Evolutionary conservation across 1,140 invertebrate species (phyloP).

Genomic region (Drosophila guanche): DNA sequence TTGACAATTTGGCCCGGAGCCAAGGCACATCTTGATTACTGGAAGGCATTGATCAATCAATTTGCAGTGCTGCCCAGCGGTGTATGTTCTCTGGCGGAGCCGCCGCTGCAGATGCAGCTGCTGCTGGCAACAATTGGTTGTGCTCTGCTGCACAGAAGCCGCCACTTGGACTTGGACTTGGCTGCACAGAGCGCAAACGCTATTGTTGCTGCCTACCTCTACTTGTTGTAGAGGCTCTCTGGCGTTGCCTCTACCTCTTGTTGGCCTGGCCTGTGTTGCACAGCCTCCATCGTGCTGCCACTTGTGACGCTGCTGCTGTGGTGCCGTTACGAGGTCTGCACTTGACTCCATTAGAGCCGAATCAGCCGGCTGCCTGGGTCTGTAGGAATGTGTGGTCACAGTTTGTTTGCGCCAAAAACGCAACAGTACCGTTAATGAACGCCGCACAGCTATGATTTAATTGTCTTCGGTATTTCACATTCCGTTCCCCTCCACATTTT

Average conservation of each 20-base stretch:
- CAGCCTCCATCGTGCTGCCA: too few species aligned
- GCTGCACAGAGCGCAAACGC: not conserved
- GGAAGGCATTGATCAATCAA: slow-evolving; percentile 74
- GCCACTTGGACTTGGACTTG: slow-evolving; percentile 31
- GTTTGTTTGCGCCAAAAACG: slow-evolving; percentile 62
- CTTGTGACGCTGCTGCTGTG: too few species aligned
- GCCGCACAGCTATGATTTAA: slow-evolving; percentile 58
- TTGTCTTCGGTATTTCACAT: slow-evolving; percentile 36
- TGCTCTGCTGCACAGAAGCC: slow-evolving; percentile 50
- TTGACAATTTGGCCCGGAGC: slow-evolving; percentile 61
- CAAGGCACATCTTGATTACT: slow-evolving; percentile 55
- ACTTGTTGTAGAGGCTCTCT: slow-evolving; percentile 7
- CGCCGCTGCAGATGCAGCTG: not conserved
- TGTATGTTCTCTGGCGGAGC: not conserved
- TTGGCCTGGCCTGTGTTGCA: too few species aligned
- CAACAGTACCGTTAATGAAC: slow-evolving; percentile 67
- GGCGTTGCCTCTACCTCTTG: slow-evolving; percentile 31
- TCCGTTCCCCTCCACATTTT: slow-evolving; percentile 10
- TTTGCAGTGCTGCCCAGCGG: slow-evolving; percentile 15
- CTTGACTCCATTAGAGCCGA: slow-evolving; percentile 69
- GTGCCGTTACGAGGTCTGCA: slow-evolving; percentile 52
- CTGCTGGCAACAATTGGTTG: slow-evolving; percentile 66
- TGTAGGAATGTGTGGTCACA: slow-evolving; percentile 65
- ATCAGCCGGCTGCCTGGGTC: slow-evolving; percentile 5
- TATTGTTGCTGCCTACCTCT: slow-evolving; percentile 1